phyloP scores from a whole-genome alignment of 2,113 vertebrate genomes.

The Agapornis roseicollis region DNA sequence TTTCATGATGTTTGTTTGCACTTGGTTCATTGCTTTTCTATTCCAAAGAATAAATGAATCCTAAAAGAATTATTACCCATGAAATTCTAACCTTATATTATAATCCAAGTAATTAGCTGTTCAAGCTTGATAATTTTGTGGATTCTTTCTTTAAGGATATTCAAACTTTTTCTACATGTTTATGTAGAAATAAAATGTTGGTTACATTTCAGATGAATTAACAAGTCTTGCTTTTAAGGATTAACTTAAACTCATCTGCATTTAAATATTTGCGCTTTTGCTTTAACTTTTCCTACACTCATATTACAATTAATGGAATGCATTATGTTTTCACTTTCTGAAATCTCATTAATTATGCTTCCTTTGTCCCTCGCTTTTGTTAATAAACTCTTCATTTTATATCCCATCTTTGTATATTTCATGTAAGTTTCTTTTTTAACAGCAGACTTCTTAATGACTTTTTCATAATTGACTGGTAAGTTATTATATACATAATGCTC shows the following conservation, averaged over 20 bases:
- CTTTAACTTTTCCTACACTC: neutral
- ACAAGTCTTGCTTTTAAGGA: neutral
- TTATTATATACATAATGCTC: neutral
- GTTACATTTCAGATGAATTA: neutral
- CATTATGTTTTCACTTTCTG: neutral
- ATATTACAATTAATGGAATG: neutral
- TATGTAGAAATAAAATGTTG: neutral
- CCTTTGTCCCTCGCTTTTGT: neutral
- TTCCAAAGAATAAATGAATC: neutral
- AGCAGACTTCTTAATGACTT: neutral
- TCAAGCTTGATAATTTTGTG: neutral
- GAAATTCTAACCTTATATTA: neutral
- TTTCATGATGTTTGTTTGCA: conserved; percentile 3
- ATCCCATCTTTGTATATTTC: neutral
- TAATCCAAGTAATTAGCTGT: neutral
- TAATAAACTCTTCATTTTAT: neutral
- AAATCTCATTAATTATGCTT: neutral
- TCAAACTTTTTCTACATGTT: neutral
- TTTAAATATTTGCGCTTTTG: neutral
- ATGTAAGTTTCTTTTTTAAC: neutral
- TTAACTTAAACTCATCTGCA: neutral
- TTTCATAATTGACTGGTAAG: neutral
- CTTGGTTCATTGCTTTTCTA: neutral
- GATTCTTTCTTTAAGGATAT: neutral
- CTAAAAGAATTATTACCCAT: neutral